Percentiles rank a stretch among this genome's conserved stretches.
These are phyloP conservation scores for Arbacia lixula DNA, from an alignment of 53 echinoderm and acorn worm genomes.

Conservation along the genomic window DNA sequence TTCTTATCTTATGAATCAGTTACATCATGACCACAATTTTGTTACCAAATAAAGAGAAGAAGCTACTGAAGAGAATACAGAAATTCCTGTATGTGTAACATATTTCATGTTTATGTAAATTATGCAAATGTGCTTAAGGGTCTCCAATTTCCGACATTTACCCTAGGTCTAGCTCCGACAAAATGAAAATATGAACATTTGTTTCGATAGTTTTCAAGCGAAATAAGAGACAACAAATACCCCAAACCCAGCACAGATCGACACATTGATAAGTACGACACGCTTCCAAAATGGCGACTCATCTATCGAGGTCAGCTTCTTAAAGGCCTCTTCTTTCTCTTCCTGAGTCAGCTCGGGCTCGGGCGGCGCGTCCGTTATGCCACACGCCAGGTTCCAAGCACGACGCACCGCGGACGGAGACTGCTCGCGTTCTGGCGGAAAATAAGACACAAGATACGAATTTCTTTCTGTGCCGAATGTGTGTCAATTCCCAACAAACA, in stretches of 20 bases:
- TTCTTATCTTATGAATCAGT: no score
- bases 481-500: no score
- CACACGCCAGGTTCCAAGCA: slow-evolving; percentile 67
- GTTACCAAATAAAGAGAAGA: no score
- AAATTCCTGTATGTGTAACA: no score
- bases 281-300: slow-evolving; percentile 71
- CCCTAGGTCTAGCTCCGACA: no score
- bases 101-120: no score
- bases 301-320: slow-evolving; percentile 69
- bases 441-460: no score
- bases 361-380: slow-evolving; percentile 45
- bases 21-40: no score
- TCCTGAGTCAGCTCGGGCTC: slow-evolving; percentile 64
- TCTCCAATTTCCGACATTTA: no score
- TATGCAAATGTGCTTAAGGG: no score
- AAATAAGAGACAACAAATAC: slow-evolving; percentile 65
- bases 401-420: slow-evolving; percentile 57
- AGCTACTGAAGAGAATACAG: no score
- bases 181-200: not conserved
- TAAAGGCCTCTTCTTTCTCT: slow-evolving; percentile 48
- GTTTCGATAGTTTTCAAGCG: slow-evolving; percentile 37
- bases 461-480: no score
- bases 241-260: slow-evolving; percentile 65
- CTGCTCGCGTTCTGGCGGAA: slow-evolving; percentile 12
- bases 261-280: slow-evolving; percentile 37